Percentiles rank a stretch among this genome's conserved stretches.
phyloP scores from a whole-genome alignment of 2,888 invertebrate genomes.

The Cremastinae sp. region DNA sequence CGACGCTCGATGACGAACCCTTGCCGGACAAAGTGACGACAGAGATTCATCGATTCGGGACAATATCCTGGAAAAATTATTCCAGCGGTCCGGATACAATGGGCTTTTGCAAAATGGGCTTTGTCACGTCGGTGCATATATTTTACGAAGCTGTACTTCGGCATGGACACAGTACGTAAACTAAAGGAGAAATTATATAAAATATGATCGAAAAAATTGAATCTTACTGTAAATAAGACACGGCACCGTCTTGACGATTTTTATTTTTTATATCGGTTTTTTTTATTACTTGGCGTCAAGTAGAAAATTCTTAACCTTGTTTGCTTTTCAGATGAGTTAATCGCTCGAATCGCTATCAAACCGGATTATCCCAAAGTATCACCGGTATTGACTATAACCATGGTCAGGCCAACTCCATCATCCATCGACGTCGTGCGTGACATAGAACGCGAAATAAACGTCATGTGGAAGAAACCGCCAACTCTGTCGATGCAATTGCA shows the following conservation, averaged over 20 bases:
- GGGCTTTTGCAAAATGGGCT: conserved; percentile 80
- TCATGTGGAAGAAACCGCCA: conserved; percentile 82
- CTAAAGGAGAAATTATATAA: background rate
- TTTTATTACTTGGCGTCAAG: too few relatives aligned
- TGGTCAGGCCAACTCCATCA: conserved; percentile 76
- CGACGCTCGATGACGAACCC: conserved; percentile 67
- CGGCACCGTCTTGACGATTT: too few relatives aligned
- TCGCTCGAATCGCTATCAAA: conserved; percentile 89
- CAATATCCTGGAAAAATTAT: conserved; percentile 75
- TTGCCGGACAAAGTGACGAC: conserved; percentile 85
- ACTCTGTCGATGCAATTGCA: conserved; percentile 90
- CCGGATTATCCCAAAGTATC: conserved; percentile 90
- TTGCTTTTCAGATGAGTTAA: conserved; percentile 84
- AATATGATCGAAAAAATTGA: background rate
- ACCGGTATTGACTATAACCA: conserved; percentile 88
- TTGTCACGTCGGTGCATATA: conserved; percentile 85
- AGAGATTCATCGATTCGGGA: conserved; percentile 74
- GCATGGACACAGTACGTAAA: conserved; percentile 85
- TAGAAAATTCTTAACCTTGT: background rate
- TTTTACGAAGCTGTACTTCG: conserved; percentile 90
- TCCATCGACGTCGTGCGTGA: conserved; percentile 81
- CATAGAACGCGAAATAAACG: conserved; percentile 88
- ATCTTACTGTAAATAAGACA: too few relatives aligned
- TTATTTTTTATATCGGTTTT: too few relatives aligned
- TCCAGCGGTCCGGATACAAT: conserved; percentile 66